These are phyloP conservation scores for Cheilosia grossa DNA, from an alignment of 2,888 invertebrate genomes.

Conservation along the genomic window DNA sequence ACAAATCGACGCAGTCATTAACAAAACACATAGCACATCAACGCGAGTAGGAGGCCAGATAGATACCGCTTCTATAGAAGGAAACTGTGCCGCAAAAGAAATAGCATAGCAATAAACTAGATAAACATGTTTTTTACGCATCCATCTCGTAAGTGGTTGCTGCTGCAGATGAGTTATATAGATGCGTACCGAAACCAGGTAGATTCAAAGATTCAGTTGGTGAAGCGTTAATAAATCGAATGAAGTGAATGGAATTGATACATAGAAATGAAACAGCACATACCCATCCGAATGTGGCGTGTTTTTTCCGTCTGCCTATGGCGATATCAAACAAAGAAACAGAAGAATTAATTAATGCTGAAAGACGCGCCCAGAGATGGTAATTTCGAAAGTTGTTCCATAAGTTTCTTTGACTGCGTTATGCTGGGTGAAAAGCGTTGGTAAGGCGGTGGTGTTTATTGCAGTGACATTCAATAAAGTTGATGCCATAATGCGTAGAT, in stretches of 20 bases:
- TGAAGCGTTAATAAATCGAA: conserved; percentile 33
- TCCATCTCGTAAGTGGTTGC: conserved; percentile 39
- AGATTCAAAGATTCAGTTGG: conserved; percentile 30
- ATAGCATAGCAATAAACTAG: conserved; percentile 37
- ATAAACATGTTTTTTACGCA: conserved; percentile 57
- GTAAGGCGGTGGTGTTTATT: conserved; percentile 3
- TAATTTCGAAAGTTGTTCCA: conserved; percentile 52
- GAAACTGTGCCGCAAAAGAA: conserved; percentile 41
- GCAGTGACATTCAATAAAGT: neutral
- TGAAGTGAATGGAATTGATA: conserved; percentile 38
- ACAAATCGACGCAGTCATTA: conserved; percentile 63
- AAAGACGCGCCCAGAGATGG: conserved; percentile 24
- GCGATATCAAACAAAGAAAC: neutral
- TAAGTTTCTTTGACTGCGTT: neutral
- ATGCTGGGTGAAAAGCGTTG: neutral
- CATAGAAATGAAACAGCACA: conserved; percentile 1
- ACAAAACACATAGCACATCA: conserved; percentile 30
- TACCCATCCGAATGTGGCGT: neutral
- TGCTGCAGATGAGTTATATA: conserved; percentile 29
- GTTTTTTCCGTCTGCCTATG: neutral
- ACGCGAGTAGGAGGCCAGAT: conserved; percentile 36
- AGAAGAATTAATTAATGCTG: conserved; percentile 34
- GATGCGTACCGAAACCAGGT: conserved; percentile 35
- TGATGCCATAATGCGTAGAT: neutral
- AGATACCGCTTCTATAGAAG: conserved; percentile 6